Evolutionary conservation across 2,888 invertebrate genomes (phyloP).

Genomic region (Dryomyza anilis): DNA sequence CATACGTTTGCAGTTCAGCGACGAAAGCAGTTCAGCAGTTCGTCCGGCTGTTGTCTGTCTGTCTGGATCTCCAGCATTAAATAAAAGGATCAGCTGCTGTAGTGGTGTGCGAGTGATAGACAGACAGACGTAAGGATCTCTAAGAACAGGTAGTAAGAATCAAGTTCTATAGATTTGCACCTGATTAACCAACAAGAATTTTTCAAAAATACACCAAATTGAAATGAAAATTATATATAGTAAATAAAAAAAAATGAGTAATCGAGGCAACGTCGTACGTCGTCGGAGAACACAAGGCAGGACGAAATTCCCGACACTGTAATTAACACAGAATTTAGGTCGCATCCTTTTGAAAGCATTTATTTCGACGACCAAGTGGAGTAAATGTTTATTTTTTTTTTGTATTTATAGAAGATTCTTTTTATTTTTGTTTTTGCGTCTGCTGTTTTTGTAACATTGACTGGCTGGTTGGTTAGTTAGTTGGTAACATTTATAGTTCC

Average conservation of each 20-base stretch:
- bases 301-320: slow-evolving; percentile 11
- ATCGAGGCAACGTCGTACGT: slow-evolving; percentile 8
- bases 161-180: slow-evolving; percentile 42
- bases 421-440: neutral
- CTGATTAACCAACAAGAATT: slow-evolving; percentile 36
- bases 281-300: neutral
- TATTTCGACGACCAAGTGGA: too few species aligned
- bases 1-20: neutral
- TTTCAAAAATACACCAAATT: too few species aligned
- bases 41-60: neutral
- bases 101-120: too few species aligned
- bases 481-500: neutral
- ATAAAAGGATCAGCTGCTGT: slow-evolving; percentile 15
- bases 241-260: slow-evolving; percentile 12
- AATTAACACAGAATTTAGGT: slow-evolving; percentile 16
- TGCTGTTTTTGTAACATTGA: neutral
- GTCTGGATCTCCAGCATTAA: neutral
- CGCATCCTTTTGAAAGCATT: slow-evolving; percentile 6
- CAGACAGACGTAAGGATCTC: neutral
- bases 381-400: too few species aligned
- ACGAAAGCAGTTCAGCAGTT: slow-evolving; percentile 8
- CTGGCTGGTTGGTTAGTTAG: neutral
- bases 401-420: too few species aligned
- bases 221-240: neutral
- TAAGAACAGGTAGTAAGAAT: neutral